Base-by-base conservation (phyloP, 1,140 invertebrate species). In the Drosophila bocki region DNA sequence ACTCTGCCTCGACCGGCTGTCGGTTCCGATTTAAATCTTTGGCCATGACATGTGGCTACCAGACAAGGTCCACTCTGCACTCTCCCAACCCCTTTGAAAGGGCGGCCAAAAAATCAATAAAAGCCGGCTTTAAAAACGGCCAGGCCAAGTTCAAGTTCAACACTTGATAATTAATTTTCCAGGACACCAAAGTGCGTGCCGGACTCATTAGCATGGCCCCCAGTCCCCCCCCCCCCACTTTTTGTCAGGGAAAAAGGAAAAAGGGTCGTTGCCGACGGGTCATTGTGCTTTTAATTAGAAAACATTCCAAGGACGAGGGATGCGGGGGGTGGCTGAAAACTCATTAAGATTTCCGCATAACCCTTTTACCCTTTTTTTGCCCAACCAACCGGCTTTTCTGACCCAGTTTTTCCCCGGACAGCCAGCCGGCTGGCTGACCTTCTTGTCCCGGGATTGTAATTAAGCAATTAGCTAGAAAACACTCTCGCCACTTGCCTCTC, bases 221-320 rank as follows among this genome's bases (percentile, higher is more conserved):
- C 47, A 48, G 22, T 3, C 29, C 29, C 9, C 26, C 19, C 44
- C 13, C 32, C 15, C 35, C n/a, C n/a, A n/a, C n/a, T n/a, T n/a
- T 3, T 48, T 29, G 0, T 29, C 1, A 29, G 26, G 26, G 26
- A 29, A 29, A 29, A 29, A 29, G 26, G 26, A 51, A 72, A 80
- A 87, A 81, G 83, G 75, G 53, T 37, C 29, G 78, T 39, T 45
- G 81, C n/a, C 67, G 32, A 17, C 63, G 82, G 82, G 82, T 88
- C 84, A 88, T 88, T 90, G 84, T 88, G 85, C 84, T 88, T 84
- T 87, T 87, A 87, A 87, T 87, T 87, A 88, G 64, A 84, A 84
- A 80, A 58, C 69, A 60, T 60, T 72, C 32, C 54, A 63, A 72
- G 39, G 48, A 33, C 39, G 45, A 8, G 26, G 35, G 53, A 17